phyloP scores from a whole-genome alignment of 2,888 invertebrate genomes.

The Mellilla xanthometata region DNA sequence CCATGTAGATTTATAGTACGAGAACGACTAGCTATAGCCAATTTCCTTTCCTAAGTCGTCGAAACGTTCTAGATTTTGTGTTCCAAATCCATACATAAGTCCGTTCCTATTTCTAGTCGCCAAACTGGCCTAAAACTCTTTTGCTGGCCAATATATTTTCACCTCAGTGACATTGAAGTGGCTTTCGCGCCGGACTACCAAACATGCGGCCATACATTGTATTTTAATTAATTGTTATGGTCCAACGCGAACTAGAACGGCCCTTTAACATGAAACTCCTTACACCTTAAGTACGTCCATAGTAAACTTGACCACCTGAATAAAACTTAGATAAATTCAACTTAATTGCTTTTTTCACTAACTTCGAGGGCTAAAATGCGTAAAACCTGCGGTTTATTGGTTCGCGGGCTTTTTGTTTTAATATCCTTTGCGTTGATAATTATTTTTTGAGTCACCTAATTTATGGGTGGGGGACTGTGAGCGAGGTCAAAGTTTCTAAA shows the following conservation, averaged over 20 bases:
- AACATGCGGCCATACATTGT: constrained; percentile 57
- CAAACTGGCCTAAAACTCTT: constrained; percentile 13
- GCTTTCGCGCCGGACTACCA: constrained; percentile 34
- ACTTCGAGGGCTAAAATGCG: constrained; percentile 40
- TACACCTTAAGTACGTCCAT: constrained; percentile 38
- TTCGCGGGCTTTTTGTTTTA: constrained; percentile 19
- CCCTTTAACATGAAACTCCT: constrained; percentile 60
- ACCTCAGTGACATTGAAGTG: constrained; percentile 41
- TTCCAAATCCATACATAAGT: background rate
- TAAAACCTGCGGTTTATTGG: constrained; percentile 33
- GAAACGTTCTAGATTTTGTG: too few species aligned
- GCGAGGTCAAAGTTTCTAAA: background rate
- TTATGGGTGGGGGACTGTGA: constrained; percentile 3
- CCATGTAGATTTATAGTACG: too few species aligned
- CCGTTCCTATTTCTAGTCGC: background rate
- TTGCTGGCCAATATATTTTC: constrained; percentile 26
- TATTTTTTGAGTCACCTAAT: constrained; percentile 16
- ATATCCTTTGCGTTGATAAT: constrained; percentile 14
- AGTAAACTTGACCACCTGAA: constrained; percentile 50
- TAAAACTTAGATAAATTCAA: constrained; percentile 52
- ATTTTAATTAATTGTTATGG: constrained; percentile 77
- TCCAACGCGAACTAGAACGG: constrained; percentile 61
- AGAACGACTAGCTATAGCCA: too few species aligned
- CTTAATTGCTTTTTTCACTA: constrained; percentile 44
- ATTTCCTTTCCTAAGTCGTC: too few species aligned